Conservation (phyloP, 2,797 vertebrate species). For the Megaceryle alcyon region DNA sequence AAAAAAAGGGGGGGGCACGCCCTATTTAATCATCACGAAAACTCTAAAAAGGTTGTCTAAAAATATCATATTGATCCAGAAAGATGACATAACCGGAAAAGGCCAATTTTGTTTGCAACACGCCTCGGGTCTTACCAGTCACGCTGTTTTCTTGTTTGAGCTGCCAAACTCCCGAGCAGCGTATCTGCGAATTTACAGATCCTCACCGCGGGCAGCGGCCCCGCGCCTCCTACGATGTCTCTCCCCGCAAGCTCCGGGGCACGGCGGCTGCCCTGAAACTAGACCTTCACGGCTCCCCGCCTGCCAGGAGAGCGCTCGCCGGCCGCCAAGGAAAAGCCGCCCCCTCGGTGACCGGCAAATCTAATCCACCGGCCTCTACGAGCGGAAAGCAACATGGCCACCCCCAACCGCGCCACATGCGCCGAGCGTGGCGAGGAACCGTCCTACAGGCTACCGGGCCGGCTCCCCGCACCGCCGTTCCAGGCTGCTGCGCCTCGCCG, state of each 20-base stretch:
- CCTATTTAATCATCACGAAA: not conserved
- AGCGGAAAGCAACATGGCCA: slow-evolving; percentile 43
- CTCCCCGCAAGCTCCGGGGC: not conserved
- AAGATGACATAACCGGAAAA: not conserved
- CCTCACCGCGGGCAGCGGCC: not conserved
- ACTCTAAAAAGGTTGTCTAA: fast-evolving
- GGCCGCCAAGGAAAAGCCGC: not conserved
- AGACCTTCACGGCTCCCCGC: not conserved
- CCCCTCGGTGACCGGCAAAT: not conserved
- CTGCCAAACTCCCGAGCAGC: not conserved
- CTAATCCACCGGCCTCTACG: not conserved
- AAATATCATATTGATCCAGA: not conserved
- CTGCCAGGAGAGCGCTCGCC: not conserved
- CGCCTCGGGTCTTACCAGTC: not conserved
- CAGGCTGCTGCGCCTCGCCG: too few relatives aligned
- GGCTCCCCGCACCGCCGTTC: not conserved
- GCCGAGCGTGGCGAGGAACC: not conserved
- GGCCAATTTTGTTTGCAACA: not conserved
- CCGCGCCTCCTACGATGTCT: not conserved
- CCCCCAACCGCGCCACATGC: slow-evolving; percentile 52
- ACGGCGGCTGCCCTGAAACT: fast-evolving
- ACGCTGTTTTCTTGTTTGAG: fast-evolving
- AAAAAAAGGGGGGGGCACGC: not conserved
- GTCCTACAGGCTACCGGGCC: not conserved
- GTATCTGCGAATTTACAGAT: fast-evolving